A percentile compares a stretch with the other conserved stretches of the same genome.
Conservation (phyloP, 2,888 invertebrate genomes). For the Harpagoxenus sublaevis region DNA sequence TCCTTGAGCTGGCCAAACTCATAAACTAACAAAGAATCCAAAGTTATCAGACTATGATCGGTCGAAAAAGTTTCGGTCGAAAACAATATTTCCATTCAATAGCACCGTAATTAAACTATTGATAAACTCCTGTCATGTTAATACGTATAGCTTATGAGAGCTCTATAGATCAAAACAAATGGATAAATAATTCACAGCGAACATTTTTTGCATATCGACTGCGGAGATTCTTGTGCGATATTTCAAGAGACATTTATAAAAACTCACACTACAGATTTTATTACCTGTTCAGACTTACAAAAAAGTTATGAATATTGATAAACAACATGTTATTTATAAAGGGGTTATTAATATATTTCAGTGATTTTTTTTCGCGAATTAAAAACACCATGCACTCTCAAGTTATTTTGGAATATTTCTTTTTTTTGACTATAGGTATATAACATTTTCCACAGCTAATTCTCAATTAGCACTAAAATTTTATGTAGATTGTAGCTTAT, state of each 20-base stretch:
- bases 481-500: neutral
- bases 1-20: neutral
- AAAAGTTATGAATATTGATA: neutral
- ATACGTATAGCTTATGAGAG: neutral
- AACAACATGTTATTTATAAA: neutral
- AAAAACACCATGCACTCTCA: neutral
- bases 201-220: neutral
- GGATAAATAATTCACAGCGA: neutral
- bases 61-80: neutral
- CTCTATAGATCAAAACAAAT: neutral
- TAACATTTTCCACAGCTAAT: neutral
- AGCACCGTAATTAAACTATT: neutral
- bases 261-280: neutral
- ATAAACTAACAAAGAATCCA: neutral
- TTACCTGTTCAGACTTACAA: neutral
- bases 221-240: neutral
- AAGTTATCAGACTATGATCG: neutral
- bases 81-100: slow-evolving; percentile 7
- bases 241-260: neutral
- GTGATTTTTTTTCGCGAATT: neutral
- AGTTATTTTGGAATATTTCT: neutral
- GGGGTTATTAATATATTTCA: neutral
- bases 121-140: neutral
- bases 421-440: neutral
- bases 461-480: neutral